Base-by-base conservation (phyloP, 2,888 invertebrate genomes). In the Macaria liturata region DNA sequence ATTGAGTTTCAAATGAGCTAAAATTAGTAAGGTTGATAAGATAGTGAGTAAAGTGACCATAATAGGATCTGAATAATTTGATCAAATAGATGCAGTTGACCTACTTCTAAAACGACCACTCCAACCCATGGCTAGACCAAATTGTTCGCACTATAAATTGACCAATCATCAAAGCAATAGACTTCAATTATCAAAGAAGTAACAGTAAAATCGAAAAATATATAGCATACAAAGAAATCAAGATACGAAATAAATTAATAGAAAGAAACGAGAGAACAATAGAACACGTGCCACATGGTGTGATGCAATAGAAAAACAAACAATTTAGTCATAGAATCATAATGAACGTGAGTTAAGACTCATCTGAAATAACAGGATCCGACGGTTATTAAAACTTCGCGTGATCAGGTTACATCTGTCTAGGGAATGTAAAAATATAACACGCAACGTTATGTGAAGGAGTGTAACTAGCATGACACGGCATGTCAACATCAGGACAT, bases 321-420 rank as follows among this genome's bases (percentile, higher is more conserved):
- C 78, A 73, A 81, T 69, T 65, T 64, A 62, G 62, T 53, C 56
- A 65, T 57, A 47, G n/a, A 65, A 57, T 57, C 61, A 62, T 62
- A 67, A 67, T 54, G 55, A 62, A 64, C 44, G 46, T n/a, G 8
- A 7, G 60, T 52, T 64, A 62, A n/a, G 78, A 77, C 70, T 70
- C 65, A 67, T 78, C 74, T 81, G 74, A 78, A 81, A 84, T 75
- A 84, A 83, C 80, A 83, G 78, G 76, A 78, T 69, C 74, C 62
- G 71, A 73, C 72, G 77, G 75, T 80, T 80, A 83, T 72, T 65
- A 70, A 70, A 76, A 68, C 74, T 69, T 81, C 65, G 83, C 83
- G 81, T 84, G 84, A 68, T 75, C 65, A 73, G 32, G 66, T 74
- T 71, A 71, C 70, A 54, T 57, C 59, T 65, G 67, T 71, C 76